A percentile compares a stretch with the other conserved stretches of the same genome.
phyloP scores from a whole-genome alignment of 2,888 invertebrate genomes.

The Ochropacha duplaris region DNA sequence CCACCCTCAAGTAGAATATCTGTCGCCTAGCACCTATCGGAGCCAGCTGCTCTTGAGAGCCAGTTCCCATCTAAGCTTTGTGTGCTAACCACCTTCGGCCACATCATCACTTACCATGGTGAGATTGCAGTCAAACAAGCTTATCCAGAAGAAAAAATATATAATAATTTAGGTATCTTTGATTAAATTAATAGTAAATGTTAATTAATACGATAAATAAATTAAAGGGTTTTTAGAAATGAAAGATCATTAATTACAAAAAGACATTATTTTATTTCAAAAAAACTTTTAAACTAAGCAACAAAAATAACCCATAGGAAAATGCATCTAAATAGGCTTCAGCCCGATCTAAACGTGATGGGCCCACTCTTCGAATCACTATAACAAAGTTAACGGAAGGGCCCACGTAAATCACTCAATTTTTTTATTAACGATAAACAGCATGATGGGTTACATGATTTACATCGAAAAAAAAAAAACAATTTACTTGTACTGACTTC shows the following conservation, averaged over 20 bases:
- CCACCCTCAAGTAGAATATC: too few relatives aligned
- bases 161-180: too few relatives aligned
- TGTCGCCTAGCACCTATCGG: too few relatives aligned
- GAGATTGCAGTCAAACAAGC: too few relatives aligned
- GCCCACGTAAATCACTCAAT: slow-evolving; percentile 29
- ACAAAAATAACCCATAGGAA: slow-evolving; percentile 50
- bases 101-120: too few relatives aligned
- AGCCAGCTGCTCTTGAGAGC: too few relatives aligned
- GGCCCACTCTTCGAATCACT: not conserved
- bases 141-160: too few relatives aligned
- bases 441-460: slow-evolving; percentile 64
- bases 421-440: slow-evolving; percentile 51
- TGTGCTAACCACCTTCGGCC: too few relatives aligned
- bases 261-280: slow-evolving; percentile 45
- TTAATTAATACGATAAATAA: too few relatives aligned
- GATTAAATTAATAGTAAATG: too few relatives aligned
- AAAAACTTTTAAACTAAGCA: slow-evolving; percentile 54
- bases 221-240: not conserved
- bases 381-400: not conserved
- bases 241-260: slow-evolving; percentile 31
- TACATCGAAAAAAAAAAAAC: slow-evolving; percentile 54
- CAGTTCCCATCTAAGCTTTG: too few relatives aligned
- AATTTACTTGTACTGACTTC: slow-evolving; percentile 66
- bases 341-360: slow-evolving; percentile 12
- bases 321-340: slow-evolving; percentile 42